Conservation (phyloP, 2,113 vertebrate genomes). For the Zosterops hypoxanthus region DNA sequence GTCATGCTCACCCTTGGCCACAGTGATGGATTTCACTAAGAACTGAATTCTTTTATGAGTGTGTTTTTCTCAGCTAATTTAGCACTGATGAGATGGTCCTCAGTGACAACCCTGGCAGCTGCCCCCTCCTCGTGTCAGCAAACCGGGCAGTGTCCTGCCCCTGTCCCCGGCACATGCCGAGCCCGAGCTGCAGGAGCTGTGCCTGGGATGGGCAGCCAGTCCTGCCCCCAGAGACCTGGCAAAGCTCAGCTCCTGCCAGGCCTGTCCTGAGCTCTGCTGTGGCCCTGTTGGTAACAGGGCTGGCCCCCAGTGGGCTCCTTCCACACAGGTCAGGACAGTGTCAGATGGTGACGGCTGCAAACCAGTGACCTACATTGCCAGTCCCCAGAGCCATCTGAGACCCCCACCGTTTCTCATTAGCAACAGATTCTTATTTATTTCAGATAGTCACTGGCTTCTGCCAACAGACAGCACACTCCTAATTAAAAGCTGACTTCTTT, state of each 20-base stretch:
- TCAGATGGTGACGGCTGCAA: conserved; percentile 9
- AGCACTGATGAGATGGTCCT: background rate
- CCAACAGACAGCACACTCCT: conserved; percentile 10
- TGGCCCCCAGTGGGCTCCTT: background rate
- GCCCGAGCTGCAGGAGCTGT: background rate
- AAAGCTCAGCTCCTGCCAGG: background rate
- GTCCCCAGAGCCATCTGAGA: conserved; percentile 23
- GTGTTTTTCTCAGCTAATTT: conserved; percentile 33
- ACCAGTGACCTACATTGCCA: conserved; percentile 38
- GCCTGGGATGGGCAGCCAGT: background rate
- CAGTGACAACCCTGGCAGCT: background rate
- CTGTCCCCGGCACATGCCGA: rapidly evolving
- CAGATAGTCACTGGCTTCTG: conserved; percentile 8
- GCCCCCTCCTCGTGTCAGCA: background rate
- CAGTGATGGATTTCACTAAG: background rate
- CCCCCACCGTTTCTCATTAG: conserved; percentile 52
- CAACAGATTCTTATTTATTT: conserved; percentile 60
- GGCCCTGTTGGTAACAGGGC: background rate
- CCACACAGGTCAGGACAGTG: background rate
- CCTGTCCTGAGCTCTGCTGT: background rate
- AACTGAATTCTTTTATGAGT: background rate
- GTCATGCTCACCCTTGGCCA: background rate
- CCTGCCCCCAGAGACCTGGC: background rate
- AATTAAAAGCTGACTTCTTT: conserved; percentile 61
- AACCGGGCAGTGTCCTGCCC: rapidly evolving